Conservation (phyloP, 2,113 vertebrate genomes). For the Trogon surrucura region DNA sequence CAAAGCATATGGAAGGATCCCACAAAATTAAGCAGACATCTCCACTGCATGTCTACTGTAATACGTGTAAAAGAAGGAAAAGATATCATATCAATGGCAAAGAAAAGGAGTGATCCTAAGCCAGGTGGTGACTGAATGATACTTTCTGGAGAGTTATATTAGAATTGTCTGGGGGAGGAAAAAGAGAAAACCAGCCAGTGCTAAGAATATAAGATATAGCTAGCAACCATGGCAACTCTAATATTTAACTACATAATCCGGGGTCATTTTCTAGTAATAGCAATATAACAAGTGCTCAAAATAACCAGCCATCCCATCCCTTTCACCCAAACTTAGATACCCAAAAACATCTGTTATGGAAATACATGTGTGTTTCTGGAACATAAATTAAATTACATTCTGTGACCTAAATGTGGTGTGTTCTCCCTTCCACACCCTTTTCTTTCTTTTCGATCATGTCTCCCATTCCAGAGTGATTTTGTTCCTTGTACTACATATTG, state of each 20-base stretch:
- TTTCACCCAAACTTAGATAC: slow-evolving; percentile 68
- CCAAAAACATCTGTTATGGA: slow-evolving; percentile 68
- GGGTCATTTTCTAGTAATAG: slow-evolving; percentile 70
- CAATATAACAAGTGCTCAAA: slow-evolving; percentile 64
- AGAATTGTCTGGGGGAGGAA: slow-evolving; percentile 49
- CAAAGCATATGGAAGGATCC: background rate
- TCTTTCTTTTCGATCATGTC: slow-evolving; percentile 46
- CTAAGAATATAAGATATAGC: slow-evolving; percentile 63
- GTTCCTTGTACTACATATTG: background rate
- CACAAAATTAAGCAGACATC: background rate
- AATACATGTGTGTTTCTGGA: slow-evolving; percentile 67
- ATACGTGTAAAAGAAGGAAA: background rate
- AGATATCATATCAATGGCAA: background rate
- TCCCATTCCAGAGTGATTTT: slow-evolving; percentile 41
- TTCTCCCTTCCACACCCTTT: slow-evolving; percentile 44
- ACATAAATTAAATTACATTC: slow-evolving; percentile 69
- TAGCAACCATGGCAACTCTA: slow-evolving; percentile 68
- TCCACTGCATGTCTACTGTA: background rate
- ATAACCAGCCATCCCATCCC: slow-evolving; percentile 61
- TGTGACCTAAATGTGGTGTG: slow-evolving; percentile 53
- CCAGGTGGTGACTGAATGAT: background rate
- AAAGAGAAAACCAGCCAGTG: slow-evolving; percentile 44
- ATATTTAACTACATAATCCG: slow-evolving; percentile 69
- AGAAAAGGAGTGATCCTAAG: background rate
- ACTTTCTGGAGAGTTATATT: slow-evolving; percentile 54